A percentile compares a stretch with the other conserved stretches of the same genome.
Evolutionary conservation across 2,797 vertebrate species (phyloP).

Genomic region (Sorex maritimensis): DNA sequence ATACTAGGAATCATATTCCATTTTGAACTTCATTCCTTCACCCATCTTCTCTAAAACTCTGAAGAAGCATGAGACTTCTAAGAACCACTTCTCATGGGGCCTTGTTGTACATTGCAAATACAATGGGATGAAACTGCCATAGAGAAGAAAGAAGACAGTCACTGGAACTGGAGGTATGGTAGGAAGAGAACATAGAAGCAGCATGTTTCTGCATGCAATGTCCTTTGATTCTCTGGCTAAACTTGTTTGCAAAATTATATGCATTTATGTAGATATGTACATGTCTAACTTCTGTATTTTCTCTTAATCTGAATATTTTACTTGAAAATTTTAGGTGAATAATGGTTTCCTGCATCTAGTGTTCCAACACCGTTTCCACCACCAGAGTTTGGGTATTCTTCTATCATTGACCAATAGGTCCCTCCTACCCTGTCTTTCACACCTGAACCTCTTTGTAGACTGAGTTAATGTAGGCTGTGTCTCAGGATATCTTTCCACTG

Average conservation of each 20-base stretch:
- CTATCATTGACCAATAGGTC: too few relatives aligned
- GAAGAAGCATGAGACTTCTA: neutral
- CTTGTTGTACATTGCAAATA: neutral
- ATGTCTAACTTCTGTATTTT: neutral
- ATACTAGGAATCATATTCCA: neutral
- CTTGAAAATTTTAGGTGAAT: conserved; percentile 49
- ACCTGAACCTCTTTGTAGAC: too few relatives aligned
- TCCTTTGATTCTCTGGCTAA: neutral
- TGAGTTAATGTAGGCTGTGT: too few relatives aligned
- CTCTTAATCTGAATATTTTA: neutral
- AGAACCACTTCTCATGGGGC: neutral
- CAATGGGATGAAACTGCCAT: too few relatives aligned
- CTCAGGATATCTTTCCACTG: too few relatives aligned
- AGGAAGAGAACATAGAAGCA: neutral
- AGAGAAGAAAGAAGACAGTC: neutral
- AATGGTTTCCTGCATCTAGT: too few relatives aligned
- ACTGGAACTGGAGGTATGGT: neutral
- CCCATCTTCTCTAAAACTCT: conserved; percentile 36
- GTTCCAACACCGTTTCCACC: too few relatives aligned
- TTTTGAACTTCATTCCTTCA: conserved; percentile 19
- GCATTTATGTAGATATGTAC: neutral
- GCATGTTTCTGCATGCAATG: neutral
- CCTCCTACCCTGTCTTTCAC: too few relatives aligned
- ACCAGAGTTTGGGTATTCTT: too few relatives aligned
- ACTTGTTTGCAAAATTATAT: neutral